phyloP scores from a whole-genome alignment of 2,113 vertebrate species.

The Oxyruncus cristatus region DNA sequence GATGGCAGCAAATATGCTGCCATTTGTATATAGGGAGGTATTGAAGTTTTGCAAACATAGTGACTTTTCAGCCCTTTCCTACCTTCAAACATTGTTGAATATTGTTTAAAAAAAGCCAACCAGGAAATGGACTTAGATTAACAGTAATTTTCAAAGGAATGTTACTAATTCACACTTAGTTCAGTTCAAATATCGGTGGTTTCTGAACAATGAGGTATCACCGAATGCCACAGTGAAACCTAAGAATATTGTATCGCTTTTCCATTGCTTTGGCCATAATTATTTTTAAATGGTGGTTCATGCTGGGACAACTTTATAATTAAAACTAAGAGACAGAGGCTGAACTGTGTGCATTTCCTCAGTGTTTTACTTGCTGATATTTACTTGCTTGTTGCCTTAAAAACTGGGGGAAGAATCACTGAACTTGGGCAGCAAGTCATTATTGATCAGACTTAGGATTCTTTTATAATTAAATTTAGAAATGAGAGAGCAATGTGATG shows the following conservation, averaged over 20 bases:
- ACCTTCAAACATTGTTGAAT: neutral
- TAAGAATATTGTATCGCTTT: conserved; percentile 29
- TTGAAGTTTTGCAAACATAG: neutral
- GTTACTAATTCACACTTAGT: conserved; percentile 31
- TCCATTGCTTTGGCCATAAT: conserved; percentile 2
- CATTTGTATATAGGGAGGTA: neutral
- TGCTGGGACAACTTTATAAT: conserved; percentile 1
- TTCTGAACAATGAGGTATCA: conserved; percentile 29
- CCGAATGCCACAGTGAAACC: neutral
- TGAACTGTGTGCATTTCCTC: neutral
- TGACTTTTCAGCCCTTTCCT: neutral
- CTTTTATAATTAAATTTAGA: conserved; percentile 24
- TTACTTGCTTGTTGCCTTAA: neutral
- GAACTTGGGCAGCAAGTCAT: neutral
- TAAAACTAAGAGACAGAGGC: conserved; percentile 2
- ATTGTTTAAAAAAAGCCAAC: neutral
- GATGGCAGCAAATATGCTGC: neutral
- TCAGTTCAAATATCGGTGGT: neutral
- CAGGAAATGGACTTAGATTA: neutral
- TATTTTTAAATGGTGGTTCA: conserved; percentile 43
- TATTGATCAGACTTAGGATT: neutral
- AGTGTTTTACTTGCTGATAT: neutral
- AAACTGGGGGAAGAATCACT: neutral
- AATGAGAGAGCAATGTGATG: neutral
- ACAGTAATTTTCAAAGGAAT: conserved; percentile 18